Base-by-base conservation (phyloP, 2,888 invertebrate genomes). In the Lamproptera curius region DNA sequence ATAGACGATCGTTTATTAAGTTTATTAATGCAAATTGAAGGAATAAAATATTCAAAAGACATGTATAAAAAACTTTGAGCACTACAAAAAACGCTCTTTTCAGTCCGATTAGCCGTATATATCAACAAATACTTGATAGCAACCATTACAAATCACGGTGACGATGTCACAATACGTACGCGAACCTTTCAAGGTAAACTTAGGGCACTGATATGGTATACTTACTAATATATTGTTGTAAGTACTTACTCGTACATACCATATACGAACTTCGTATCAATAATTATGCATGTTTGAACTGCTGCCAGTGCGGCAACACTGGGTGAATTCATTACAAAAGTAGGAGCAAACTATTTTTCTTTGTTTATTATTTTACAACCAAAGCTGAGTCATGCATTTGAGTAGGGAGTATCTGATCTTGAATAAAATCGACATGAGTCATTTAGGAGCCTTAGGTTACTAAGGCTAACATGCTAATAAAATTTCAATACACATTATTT, bases 111-210 rank as follows among this genome's bases (percentile, higher is more conserved):
- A 26, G 37, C 20, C 33, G 37, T 61, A 61, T 54, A 65, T 58
- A 64, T 62, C 56, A 58, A 56, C 58, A 33, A 47, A 55, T 62
- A 62, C 59, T 57, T 63, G 65, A 67, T 69, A 61, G 49, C 49
- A 62, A 60, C 57, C 55, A 51, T 54, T 59, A 54, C 55, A 63
- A 58, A 61, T 58, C 57, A 56, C 58, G 56, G 62, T 58, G 57
- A 56, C 58, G 57, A 56, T 57, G 47, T 48, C 11, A 16, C 41
- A 38, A 42, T 48, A 23, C 52, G 59, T 67, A 69, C 57, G 57
- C 66, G 60, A 69, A 71, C 66, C 63, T 71, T 66, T 69, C 70
- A 73, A 76, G 76, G 71, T 66, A 65, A 66, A 70, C 58, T 55
- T 64, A 69, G 65, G 70, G 67, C 65, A 57, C 58, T 53, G 47